phyloP scores from a whole-genome alignment of 2,797 vertebrate genomes.

The Threskiornis aethiopicus region DNA sequence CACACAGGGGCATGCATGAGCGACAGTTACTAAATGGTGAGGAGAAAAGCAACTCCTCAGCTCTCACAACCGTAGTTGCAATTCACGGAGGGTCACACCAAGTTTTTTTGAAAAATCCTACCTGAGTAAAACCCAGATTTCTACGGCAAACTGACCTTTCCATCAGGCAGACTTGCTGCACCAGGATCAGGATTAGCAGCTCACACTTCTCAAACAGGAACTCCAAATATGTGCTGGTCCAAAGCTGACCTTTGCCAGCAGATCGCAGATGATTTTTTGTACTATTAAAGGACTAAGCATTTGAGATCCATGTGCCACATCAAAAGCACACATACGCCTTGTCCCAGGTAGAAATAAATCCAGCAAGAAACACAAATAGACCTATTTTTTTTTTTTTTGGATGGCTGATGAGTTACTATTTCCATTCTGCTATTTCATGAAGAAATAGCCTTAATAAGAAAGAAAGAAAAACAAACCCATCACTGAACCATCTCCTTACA shows the following conservation, averaged over 20 bases:
- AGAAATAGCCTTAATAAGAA: conserved; percentile 48
- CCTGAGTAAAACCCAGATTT: background rate
- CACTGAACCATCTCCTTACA: conserved; percentile 22
- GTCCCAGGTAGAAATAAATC: conserved; percentile 63
- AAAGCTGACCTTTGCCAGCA: background rate
- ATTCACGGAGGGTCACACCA: background rate
- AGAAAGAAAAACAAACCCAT: conserved; percentile 25
- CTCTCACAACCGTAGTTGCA: background rate
- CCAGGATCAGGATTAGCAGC: background rate
- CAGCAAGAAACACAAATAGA: conserved; percentile 34
- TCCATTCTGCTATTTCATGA: conserved; percentile 30
- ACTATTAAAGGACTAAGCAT: background rate
- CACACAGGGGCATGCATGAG: background rate
- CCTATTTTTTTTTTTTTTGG: background rate
- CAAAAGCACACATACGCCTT: background rate
- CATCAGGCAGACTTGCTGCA: background rate
- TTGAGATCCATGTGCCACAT: background rate
- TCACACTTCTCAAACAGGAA: background rate
- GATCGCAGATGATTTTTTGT: background rate
- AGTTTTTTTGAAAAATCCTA: background rate
- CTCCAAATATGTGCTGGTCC: background rate
- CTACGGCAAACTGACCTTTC: background rate
- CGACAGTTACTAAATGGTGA: background rate
- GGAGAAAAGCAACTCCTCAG: background rate
- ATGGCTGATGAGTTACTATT: conserved; percentile 45